Evolutionary conservation across 2,888 invertebrate genomes (phyloP).

Genomic region (Pseudanteris insignis): DNA sequence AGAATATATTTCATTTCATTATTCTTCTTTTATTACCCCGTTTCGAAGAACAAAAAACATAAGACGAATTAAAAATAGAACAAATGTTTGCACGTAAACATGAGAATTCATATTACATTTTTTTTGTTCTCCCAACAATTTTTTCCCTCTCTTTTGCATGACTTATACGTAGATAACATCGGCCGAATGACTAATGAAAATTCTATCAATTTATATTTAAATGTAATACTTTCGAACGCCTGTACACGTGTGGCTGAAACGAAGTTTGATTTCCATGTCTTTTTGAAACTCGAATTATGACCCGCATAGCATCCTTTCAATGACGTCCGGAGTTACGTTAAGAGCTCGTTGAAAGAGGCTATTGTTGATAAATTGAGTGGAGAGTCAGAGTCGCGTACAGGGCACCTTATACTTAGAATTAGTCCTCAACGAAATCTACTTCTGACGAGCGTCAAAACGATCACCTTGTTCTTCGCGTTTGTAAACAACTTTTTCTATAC

Average conservation of each 20-base stretch:
- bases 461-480: conserved; percentile 25
- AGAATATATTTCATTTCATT: too few relatives aligned
- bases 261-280: conserved; percentile 16
- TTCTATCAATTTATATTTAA: too few relatives aligned
- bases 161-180: too few relatives aligned
- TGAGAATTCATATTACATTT: too few relatives aligned
- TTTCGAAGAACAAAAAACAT: too few relatives aligned
- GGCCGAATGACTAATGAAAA: too few relatives aligned
- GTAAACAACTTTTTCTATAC: conserved; percentile 29
- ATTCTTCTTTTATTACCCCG: too few relatives aligned
- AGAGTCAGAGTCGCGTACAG: conserved; percentile 51
- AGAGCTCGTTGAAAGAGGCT: conserved; percentile 60
- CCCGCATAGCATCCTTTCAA: conserved; percentile 49
- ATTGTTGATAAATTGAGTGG: conserved; percentile 64
- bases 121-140: too few relatives aligned
- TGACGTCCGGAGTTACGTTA: conserved; percentile 47
- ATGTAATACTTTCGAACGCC: too few relatives aligned
- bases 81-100: too few relatives aligned
- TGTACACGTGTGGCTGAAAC: neutral
- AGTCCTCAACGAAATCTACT: conserved; percentile 26
- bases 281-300: conserved; percentile 24
- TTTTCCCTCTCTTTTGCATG: too few relatives aligned
- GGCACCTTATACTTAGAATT: conserved; percentile 39
- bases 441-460: conserved; percentile 19
- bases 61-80: too few relatives aligned